Conservation (phyloP, 2,797 vertebrate genomes). For the Onychomys leucogaster region DNA sequence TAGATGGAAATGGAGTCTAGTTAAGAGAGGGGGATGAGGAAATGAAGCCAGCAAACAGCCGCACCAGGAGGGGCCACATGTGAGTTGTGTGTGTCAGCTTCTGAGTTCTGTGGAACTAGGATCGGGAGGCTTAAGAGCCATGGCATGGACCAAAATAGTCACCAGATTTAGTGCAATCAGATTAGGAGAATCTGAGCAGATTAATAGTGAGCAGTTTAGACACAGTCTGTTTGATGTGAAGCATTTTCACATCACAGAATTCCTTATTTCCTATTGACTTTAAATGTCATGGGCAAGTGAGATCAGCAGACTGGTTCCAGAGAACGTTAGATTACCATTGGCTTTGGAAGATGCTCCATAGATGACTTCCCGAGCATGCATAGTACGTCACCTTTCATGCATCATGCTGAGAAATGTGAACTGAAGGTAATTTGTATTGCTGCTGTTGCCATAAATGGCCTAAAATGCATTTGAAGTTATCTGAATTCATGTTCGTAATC, state of each 20-base stretch:
- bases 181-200: constrained; percentile 67
- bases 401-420: neutral
- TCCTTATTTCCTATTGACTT: constrained; percentile 31
- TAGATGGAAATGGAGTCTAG: neutral
- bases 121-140: constrained; percentile 25
- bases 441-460: neutral
- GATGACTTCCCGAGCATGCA: neutral
- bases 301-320: neutral
- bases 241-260: neutral
- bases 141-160: constrained; percentile 68
- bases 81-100: neutral
- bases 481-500: neutral
- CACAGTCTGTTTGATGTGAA: constrained; percentile 18
- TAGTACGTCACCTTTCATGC: neutral
- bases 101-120: neutral
- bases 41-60: neutral
- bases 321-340: constrained; percentile 1
- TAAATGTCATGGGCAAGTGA: neutral
- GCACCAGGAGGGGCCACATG: fast-evolving
- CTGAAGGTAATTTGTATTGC: neutral
- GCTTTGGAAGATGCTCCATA: neutral
- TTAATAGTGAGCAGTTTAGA: constrained; percentile 48
- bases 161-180: constrained; percentile 62
- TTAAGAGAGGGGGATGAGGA: neutral
- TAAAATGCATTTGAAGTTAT: neutral